Evolutionary conservation across 2,888 invertebrate genomes (phyloP).

Genomic region (Leptarthrus brevirostris): DNA sequence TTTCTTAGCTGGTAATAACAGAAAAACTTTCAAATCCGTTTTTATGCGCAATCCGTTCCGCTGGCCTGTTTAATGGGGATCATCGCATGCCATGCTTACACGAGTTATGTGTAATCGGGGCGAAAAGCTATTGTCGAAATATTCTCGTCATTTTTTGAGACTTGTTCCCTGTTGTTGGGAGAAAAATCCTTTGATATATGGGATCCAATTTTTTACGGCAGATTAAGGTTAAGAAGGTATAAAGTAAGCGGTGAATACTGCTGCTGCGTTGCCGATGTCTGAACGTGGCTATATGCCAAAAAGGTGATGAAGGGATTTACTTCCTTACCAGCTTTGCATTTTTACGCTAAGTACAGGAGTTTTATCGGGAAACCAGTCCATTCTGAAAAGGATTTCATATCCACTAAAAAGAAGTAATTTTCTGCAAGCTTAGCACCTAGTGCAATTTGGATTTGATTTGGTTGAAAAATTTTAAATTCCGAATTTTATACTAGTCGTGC

Average conservation of each 20-base stretch:
- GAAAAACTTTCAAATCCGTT: slow-evolving; percentile 31
- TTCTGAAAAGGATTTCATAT: background rate
- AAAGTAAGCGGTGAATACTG: slow-evolving; percentile 27
- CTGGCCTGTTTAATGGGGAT: slow-evolving; percentile 38
- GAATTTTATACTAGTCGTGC: background rate
- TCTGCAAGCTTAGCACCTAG: slow-evolving; percentile 37
- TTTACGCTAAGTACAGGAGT: slow-evolving; percentile 30
- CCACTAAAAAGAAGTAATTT: slow-evolving; percentile 20
- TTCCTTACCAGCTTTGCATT: slow-evolving; percentile 27
- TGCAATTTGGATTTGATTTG: slow-evolving; percentile 1
- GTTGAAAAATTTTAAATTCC: background rate
- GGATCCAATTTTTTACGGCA: slow-evolving; percentile 48
- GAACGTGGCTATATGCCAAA: slow-evolving; percentile 6
- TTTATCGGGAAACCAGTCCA: slow-evolving; percentile 22
- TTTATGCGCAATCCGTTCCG: slow-evolving; percentile 38
- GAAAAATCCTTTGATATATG: slow-evolving; percentile 47
- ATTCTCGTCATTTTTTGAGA: slow-evolving; percentile 17
- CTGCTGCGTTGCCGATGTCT: background rate
- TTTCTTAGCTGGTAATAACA: slow-evolving; percentile 6
- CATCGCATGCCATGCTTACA: slow-evolving; percentile 8
- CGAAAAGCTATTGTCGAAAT: slow-evolving; percentile 6
- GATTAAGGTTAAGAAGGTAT: slow-evolving; percentile 49
- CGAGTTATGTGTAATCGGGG: slow-evolving; percentile 11
- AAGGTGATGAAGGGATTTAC: slow-evolving; percentile 44
- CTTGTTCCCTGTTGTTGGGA: slow-evolving; percentile 16